Evolutionary conservation across 2,888 invertebrate genomes (phyloP).

Genomic region (Sesia bembeciformis): DNA sequence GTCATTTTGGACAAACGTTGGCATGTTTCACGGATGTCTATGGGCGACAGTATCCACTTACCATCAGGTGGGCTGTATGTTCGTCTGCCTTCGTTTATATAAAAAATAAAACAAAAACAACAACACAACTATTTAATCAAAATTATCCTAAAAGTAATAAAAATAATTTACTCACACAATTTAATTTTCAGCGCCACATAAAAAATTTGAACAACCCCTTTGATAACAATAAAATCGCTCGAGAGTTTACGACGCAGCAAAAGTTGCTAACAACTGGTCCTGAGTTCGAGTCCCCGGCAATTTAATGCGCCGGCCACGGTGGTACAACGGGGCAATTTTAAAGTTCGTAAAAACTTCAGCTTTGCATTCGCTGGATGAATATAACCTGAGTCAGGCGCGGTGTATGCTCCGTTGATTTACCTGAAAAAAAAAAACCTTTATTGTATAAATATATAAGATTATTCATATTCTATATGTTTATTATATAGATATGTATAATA

Average conservation of each 20-base stretch:
- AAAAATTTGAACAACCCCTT: constrained; percentile 4
- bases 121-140: too few relatives aligned
- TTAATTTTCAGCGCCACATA: too few relatives aligned
- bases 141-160: too few relatives aligned
- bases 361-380: constrained; percentile 24
- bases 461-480: too few relatives aligned
- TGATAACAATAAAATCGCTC: constrained; percentile 34
- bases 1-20: too few relatives aligned
- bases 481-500: too few relatives aligned
- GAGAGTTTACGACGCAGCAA: constrained; percentile 20
- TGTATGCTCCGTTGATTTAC: constrained; percentile 6
- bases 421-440: constrained; percentile 12
- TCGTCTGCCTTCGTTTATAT: too few relatives aligned
- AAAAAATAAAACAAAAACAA: too few relatives aligned
- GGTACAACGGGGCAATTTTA: constrained; percentile 30
- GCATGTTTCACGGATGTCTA: too few relatives aligned
- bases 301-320: constrained; percentile 25
- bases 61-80: too few relatives aligned
- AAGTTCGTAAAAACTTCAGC: constrained; percentile 29
- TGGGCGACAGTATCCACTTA: too few relatives aligned
- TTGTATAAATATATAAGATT: not conserved
- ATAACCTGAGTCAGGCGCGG: constrained; percentile 23
- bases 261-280: constrained; percentile 37
- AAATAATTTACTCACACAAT: too few relatives aligned
- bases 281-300: constrained; percentile 34